Base-by-base conservation (phyloP, 2,888 invertebrate genomes). In the Calameuta pallipes region DNA sequence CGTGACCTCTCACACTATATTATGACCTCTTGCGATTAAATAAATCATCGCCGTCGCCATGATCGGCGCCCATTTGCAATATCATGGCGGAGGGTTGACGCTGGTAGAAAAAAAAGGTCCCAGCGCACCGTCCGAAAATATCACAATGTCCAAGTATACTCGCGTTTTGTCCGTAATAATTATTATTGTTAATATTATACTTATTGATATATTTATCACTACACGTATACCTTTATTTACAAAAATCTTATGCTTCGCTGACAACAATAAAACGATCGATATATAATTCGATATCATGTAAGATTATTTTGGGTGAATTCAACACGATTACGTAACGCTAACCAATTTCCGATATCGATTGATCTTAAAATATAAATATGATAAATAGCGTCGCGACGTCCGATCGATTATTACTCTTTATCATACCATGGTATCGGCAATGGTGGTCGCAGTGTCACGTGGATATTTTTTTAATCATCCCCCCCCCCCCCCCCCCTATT, bases 121-220 rank as follows among this genome's bases (percentile, higher is more conserved):
- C 56, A 56, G 9, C 56, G 56, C 56, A 23, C 56, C 56, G 56
- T 56, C 81, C 82, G 78, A 85, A 89, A 89, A 90, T 90, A 90
- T 90, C 90, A 90, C 90, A 90, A 90, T 90, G 85, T 89, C 87
- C 87, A 88, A 88, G 88, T 89, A 89, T 89, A 88, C 87, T 87
- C 85, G 85, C 83, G 85, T 85, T 69, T 69, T 69, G 37, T 68
- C 33, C 36, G 36, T 70, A 35, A 34, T 36, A 34, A 68, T 37
- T 37, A 34, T 36, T 75, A 69, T 74, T 36, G 37, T 74, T 74
- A 74, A 37, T 35, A 35, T 23, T 56, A 56, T 75, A 31, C 37
- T 78, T 79, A 81, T 75, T 70, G 33, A 80, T 73, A 79, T 79
- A 75, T 68, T 56, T 85, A 84, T 83, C 83, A 81, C 84, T 87